Base-by-base conservation (phyloP, 2,797 vertebrate species). In the Falco rusticolus region DNA sequence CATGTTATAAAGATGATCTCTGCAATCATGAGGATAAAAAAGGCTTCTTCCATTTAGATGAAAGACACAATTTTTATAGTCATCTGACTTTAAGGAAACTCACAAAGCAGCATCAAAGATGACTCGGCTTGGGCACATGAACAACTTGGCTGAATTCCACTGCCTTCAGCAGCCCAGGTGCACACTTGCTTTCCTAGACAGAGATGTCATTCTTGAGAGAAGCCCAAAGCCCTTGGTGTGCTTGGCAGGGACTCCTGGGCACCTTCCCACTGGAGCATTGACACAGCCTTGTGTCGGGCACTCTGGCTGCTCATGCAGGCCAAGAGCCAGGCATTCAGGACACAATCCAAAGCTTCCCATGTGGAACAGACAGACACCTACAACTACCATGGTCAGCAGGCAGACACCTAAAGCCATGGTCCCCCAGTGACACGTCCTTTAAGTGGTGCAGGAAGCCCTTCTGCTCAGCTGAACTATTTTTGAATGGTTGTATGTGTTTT, bases 291-390 rank as follows among this genome's bases (percentile, higher is more conserved):
- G 50, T 12, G 17, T 11, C 34, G 29, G 41, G 29, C 6, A 3
- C 10, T 53, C 14, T 1, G 0, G 63, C 63, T 80, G 63, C 31
- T 24, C 0, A 0, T 13, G 68, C 33, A 31, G 31, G 33, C 33
- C 64, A 66, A 61, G 33, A 45, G n/a, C 18, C 68, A 43, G 69
- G 37, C 29, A 16, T 17, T 50, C 18, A 66, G 65, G 37, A 68
- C 59, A 33, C 48, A 37, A 37, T 41, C 37, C 76, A 70, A 84
- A 66, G 47, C 24, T 50, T 28, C 13, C 34, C 69, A 26, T 5
- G 54, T 25, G 33, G 47, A 59, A 60, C 22, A 76, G 29, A 39
- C 29, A 51, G 28, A 70, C 4, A 22, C 16, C n/a, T 59, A 16
- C 41, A 63, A 43, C 33, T 1, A 0, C 10, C 54, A 22, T 0